Conservation (phyloP, 2,113 vertebrate species). For the Pelodiscus sinensis region DNA sequence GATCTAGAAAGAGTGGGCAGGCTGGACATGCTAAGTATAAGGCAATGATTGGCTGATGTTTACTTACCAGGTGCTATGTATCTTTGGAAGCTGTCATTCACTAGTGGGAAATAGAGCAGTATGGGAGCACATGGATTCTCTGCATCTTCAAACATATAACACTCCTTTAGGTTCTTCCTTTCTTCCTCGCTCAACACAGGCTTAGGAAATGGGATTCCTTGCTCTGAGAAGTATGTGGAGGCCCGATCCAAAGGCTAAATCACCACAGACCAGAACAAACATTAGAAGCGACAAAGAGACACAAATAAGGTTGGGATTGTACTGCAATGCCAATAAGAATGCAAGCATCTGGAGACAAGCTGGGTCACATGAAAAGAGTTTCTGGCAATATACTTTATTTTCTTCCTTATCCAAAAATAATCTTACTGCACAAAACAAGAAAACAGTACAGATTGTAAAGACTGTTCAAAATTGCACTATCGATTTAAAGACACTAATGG, state of each 20-base stretch:
- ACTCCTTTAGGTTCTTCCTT: slow-evolving; percentile 77
- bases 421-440: background rate
- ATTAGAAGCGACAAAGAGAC: background rate
- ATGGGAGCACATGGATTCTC: slow-evolving; percentile 70
- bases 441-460: background rate
- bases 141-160: slow-evolving; percentile 78
- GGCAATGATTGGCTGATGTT: background rate
- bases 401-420: background rate
- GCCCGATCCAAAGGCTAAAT: slow-evolving; percentile 79
- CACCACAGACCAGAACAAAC: background rate
- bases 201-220: slow-evolving; percentile 80
- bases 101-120: slow-evolving; percentile 81
- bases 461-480: background rate
- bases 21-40: background rate
- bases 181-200: slow-evolving; percentile 64
- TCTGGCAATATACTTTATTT: background rate
- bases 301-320: background rate
- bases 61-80: slow-evolving; percentile 80
- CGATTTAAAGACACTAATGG: background rate
- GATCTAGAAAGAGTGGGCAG: background rate
- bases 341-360: background rate
- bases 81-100: slow-evolving; percentile 80
- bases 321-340: background rate
- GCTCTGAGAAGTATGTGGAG: slow-evolving; percentile 74
- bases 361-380: background rate